These are phyloP conservation scores for Callipepla squamata DNA, from an alignment of 2,113 vertebrate genomes.

Conservation along the genomic window DNA sequence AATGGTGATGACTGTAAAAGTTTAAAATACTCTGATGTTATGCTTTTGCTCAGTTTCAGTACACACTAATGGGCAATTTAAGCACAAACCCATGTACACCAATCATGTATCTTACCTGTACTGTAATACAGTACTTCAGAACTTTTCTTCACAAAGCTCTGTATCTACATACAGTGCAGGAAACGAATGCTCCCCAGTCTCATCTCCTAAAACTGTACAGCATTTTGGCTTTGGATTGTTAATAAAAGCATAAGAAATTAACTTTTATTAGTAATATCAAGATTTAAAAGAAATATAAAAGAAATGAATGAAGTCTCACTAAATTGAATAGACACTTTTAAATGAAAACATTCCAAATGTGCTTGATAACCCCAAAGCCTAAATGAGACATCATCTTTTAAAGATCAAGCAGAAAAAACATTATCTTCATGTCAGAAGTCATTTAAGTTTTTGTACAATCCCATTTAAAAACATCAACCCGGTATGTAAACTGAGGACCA, in stretches of 20 bases:
- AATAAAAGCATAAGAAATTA: slow-evolving; percentile 37
- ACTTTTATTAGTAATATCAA: slow-evolving; percentile 50
- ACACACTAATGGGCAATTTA: background rate
- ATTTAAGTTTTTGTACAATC: background rate
- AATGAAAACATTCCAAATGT: slow-evolving; percentile 31
- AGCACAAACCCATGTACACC: background rate
- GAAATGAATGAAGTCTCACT: background rate
- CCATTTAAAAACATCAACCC: background rate
- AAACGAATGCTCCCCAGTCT: background rate
- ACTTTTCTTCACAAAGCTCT: background rate
- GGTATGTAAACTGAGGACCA: background rate
- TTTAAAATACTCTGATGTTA: background rate
- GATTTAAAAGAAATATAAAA: slow-evolving; percentile 51
- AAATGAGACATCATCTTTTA: background rate
- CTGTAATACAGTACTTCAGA: background rate
- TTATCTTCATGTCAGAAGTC: background rate
- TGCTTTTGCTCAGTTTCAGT: background rate
- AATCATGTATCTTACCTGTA: background rate
- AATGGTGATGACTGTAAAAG: background rate
- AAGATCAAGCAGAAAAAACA: background rate
- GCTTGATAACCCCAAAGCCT: slow-evolving; percentile 12
- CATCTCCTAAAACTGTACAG: background rate
- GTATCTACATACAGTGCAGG: background rate
- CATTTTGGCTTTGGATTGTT: background rate
- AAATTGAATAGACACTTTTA: slow-evolving; percentile 43